Evolutionary conservation across 2,888 invertebrate genomes (phyloP).

Genomic region (Mechanitis messenoides): DNA sequence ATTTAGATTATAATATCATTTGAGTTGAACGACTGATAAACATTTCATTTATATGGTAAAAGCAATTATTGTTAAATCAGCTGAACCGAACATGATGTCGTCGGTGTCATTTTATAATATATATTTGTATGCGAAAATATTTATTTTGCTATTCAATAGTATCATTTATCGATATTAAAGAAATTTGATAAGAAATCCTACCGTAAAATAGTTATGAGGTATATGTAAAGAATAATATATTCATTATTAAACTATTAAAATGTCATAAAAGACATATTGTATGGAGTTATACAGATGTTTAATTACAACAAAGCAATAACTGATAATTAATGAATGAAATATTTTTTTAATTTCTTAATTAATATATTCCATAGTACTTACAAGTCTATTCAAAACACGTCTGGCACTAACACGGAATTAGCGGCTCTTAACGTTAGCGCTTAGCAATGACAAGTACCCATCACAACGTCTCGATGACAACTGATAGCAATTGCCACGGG

Average conservation of each 20-base stretch:
- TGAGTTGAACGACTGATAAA: constrained; percentile 21
- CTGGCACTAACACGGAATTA: constrained; percentile 28
- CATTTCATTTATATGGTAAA: constrained; percentile 5
- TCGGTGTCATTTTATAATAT: too few relatives aligned
- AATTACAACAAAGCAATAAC: too few relatives aligned
- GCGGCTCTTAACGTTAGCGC: constrained; percentile 14
- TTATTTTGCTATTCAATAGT: too few relatives aligned
- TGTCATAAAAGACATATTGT: too few relatives aligned
- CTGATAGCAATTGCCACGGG: constrained; percentile 47
- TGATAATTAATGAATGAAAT: too few relatives aligned
- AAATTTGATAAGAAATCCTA: too few relatives aligned
- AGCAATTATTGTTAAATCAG: not conserved
- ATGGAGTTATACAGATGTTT: too few relatives aligned
- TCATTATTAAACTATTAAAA: too few relatives aligned
- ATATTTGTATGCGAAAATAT: too few relatives aligned
- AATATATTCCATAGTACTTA: constrained; percentile 2
- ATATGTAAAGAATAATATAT: too few relatives aligned
- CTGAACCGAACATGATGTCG: not conserved
- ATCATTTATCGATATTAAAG: too few relatives aligned
- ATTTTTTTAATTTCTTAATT: not conserved
- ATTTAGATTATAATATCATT: constrained; percentile 8
- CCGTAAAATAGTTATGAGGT: too few relatives aligned
- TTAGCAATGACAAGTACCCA: constrained; percentile 40
- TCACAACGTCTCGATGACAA: constrained; percentile 52
- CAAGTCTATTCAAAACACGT: constrained; percentile 22